Conservation (phyloP, 2,797 vertebrate species). For the Enteromius anoplus region DNA sequence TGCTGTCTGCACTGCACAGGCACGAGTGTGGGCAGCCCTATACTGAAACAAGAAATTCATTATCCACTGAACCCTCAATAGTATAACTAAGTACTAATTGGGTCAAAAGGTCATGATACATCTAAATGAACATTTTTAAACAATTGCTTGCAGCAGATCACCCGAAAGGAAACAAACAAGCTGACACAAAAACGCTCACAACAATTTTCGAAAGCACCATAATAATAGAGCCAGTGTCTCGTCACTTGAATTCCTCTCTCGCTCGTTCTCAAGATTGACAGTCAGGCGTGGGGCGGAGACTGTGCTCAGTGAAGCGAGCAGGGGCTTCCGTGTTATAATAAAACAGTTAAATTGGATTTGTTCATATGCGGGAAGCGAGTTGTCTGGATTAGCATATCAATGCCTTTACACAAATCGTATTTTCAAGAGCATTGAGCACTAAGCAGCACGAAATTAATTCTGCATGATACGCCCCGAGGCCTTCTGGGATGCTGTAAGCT, state of each 20-base stretch:
- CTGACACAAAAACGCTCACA: not conserved
- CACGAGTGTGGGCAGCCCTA: not conserved
- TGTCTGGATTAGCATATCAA: slow-evolving; percentile 87
- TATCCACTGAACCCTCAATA: not conserved
- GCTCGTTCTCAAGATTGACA: slow-evolving; percentile 70
- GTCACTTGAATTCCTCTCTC: slow-evolving; percentile 29
- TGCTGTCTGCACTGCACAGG: slow-evolving; percentile 33
- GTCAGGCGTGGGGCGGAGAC: slow-evolving; percentile 68
- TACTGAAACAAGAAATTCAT: slow-evolving; percentile 36
- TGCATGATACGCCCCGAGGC: slow-evolving; percentile 75
- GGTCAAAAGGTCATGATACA: not conserved
- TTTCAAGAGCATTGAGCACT: slow-evolving; percentile 83
- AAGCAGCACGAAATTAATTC: slow-evolving; percentile 84
- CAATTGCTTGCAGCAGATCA: not conserved
- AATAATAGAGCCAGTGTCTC: slow-evolving; percentile 8
- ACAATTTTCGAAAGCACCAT: not conserved
- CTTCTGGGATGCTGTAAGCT: slow-evolving; percentile 62
- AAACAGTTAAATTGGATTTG: slow-evolving; percentile 86
- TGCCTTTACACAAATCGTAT: slow-evolving; percentile 83
- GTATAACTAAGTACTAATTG: slow-evolving; percentile 1
- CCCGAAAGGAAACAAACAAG: not conserved
- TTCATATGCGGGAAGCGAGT: slow-evolving; percentile 79
- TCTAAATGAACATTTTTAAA: not conserved
- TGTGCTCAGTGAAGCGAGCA: slow-evolving; percentile 74
- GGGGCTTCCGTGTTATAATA: slow-evolving; percentile 78